Conservation (phyloP, 2,797 vertebrate genomes). For the Stomatorhinus walkeri region DNA sequence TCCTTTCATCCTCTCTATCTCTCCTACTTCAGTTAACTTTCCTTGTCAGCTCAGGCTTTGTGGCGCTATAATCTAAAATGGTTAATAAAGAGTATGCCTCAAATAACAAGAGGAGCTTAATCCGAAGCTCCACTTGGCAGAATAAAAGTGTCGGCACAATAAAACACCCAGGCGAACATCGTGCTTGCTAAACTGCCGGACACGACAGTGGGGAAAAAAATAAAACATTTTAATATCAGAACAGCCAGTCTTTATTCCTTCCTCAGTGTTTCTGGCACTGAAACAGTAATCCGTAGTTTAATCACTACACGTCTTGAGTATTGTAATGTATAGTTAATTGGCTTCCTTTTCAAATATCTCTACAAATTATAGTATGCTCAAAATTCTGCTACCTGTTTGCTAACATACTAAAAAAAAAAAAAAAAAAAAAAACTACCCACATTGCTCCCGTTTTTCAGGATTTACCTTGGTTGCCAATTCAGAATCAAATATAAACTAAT, state of each 20-base stretch:
- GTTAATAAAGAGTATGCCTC: too few relatives aligned
- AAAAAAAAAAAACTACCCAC: not conserved
- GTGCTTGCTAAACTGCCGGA: too few relatives aligned
- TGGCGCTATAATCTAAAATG: too few relatives aligned
- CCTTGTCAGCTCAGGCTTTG: too few relatives aligned
- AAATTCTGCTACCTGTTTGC: not conserved
- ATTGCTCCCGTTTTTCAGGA: not conserved
- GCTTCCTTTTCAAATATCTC: not conserved
- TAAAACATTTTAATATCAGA: not conserved
- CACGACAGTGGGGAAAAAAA: too few relatives aligned
- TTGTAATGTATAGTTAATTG: not conserved
- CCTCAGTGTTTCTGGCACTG: not conserved
- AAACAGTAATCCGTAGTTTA: not conserved
- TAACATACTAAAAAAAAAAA: not conserved
- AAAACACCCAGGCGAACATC: too few relatives aligned
- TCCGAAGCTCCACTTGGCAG: too few relatives aligned
- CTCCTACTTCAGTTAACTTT: too few relatives aligned
- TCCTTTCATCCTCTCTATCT: too few relatives aligned
- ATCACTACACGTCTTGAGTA: not conserved
- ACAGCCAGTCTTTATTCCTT: not conserved
- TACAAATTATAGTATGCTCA: not conserved
- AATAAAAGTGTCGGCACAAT: too few relatives aligned
- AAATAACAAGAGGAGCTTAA: too few relatives aligned
- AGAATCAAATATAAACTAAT: not conserved
- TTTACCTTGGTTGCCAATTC: not conserved